These are phyloP conservation scores for Lithobates sylvaticus DNA, from an alignment of 2,797 vertebrate species.

Conservation along the genomic window DNA sequence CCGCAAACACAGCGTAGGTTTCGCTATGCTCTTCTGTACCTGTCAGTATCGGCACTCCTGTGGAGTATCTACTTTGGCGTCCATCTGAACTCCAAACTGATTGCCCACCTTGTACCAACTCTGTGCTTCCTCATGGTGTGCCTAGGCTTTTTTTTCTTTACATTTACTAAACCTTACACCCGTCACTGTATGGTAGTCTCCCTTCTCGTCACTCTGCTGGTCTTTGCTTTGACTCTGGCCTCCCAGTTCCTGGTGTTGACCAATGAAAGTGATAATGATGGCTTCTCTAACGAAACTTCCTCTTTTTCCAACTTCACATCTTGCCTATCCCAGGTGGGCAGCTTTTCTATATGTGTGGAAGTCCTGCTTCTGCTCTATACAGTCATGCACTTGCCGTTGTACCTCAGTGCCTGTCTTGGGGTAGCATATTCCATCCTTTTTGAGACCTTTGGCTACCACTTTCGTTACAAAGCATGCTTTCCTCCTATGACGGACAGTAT, in stretches of 20 bases:
- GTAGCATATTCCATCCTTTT: constrained; percentile 91
- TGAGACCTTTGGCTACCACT: constrained; percentile 88
- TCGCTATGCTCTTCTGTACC: constrained; percentile 94
- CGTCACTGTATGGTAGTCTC: constrained; percentile 87
- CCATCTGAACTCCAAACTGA: constrained; percentile 79
- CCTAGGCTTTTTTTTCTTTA: constrained; percentile 87
- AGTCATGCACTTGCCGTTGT: constrained; percentile 92
- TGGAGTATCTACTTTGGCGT: constrained; percentile 91
- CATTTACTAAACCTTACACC: constrained; percentile 86
- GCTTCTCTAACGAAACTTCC: constrained; percentile 69
- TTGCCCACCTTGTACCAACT: constrained; percentile 84
- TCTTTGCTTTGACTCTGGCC: constrained; percentile 88
- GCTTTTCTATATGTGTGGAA: constrained; percentile 94
- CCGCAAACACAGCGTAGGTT: constrained; percentile 93
- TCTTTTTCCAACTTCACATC: constrained; percentile 63
- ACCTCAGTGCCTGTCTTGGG: constrained; percentile 90
- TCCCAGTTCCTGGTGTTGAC: constrained; percentile 83
- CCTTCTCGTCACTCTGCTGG: constrained; percentile 84
- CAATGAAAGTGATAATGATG: constrained; percentile 74
- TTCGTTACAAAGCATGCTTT: constrained; percentile 76
- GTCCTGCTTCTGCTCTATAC: constrained; percentile 93
- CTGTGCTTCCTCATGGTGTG: constrained; percentile 85
- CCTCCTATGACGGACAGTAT: constrained; percentile 63
- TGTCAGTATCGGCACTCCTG: constrained; percentile 84
- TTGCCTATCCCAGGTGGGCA: constrained; percentile 92